A percentile compares a stretch with the other conserved stretches of the same genome.
These are phyloP conservation scores for Acanthisitta chloris DNA, from an alignment of 2,113 vertebrate genomes.

Conservation along the genomic window DNA sequence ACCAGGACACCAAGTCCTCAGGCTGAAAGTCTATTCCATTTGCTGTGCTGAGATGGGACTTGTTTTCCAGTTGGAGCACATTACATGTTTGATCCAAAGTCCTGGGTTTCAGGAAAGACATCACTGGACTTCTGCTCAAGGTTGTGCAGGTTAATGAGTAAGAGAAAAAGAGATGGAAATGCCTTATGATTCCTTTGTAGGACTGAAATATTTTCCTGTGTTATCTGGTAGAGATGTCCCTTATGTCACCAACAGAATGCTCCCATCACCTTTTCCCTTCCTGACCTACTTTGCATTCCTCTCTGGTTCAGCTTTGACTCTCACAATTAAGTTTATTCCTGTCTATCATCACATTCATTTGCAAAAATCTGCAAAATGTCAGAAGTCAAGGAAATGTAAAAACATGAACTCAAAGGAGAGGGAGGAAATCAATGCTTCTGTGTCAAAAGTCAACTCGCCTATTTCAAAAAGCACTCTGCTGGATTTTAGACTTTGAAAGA, in stretches of 20 bases:
- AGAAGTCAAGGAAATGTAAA: not conserved
- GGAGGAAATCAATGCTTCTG: not conserved
- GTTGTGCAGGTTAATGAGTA: not conserved
- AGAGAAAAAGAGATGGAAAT: not conserved
- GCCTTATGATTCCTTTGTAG: fast-evolving
- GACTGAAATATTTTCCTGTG: not conserved
- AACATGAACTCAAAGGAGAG: not conserved
- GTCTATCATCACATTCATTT: not conserved
- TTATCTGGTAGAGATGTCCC: not conserved
- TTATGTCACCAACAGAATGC: not conserved
- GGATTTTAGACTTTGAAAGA: not conserved
- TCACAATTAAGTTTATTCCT: not conserved
- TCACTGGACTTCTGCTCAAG: not conserved
- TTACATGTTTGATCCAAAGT: not conserved
- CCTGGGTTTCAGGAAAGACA: not conserved
- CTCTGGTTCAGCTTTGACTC: not conserved
- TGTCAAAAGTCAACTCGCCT: not conserved
- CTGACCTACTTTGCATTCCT: not conserved
- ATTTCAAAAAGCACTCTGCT: not conserved
- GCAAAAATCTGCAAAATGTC: not conserved
- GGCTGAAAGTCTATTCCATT: fast-evolving
- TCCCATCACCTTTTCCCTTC: not conserved
- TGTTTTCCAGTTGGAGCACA: not conserved
- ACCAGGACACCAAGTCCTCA: not conserved
- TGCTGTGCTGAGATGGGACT: not conserved